Conservation (phyloP, 2,888 invertebrate species). For the Himalopsyche anomala region DNA sequence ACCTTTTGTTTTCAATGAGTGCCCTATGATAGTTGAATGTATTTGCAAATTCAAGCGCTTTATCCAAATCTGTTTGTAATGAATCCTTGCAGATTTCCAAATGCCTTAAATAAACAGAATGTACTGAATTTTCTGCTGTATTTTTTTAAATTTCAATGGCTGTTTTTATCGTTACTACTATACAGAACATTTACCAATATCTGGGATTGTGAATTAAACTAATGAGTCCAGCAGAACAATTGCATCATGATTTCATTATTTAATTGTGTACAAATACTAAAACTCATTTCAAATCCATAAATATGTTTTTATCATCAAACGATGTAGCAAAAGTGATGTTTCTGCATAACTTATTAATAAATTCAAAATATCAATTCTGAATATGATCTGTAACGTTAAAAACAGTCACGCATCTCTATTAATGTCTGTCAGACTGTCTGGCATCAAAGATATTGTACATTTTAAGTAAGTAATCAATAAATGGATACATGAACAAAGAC, state of each 20-base stretch:
- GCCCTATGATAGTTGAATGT: background rate
- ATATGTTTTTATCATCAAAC: too few relatives aligned
- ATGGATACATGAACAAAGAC: slow-evolving; percentile 46
- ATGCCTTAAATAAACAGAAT: slow-evolving; percentile 16
- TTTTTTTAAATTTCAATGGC: background rate
- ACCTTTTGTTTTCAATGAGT: background rate
- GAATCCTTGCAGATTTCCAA: background rate
- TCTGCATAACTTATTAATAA: too few relatives aligned
- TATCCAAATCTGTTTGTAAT: background rate
- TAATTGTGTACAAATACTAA: too few relatives aligned
- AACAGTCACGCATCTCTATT: background rate
- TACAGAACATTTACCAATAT: too few relatives aligned
- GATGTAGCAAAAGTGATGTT: too few relatives aligned
- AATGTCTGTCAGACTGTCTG: background rate
- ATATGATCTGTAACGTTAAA: background rate
- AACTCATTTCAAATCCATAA: too few relatives aligned
- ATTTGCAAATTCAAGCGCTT: background rate
- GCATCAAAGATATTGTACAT: background rate
- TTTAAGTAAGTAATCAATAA: background rate
- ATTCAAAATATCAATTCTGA: too few relatives aligned
- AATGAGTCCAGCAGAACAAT: too few relatives aligned
- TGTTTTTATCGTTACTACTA: background rate
- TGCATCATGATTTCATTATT: too few relatives aligned
- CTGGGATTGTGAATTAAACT: too few relatives aligned
- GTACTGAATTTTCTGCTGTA: background rate